Evolutionary conservation across 2,113 vertebrate genomes (phyloP), one percentile per base, ranked within the genome.

Genomic region (Parotia lawesii): DNA sequence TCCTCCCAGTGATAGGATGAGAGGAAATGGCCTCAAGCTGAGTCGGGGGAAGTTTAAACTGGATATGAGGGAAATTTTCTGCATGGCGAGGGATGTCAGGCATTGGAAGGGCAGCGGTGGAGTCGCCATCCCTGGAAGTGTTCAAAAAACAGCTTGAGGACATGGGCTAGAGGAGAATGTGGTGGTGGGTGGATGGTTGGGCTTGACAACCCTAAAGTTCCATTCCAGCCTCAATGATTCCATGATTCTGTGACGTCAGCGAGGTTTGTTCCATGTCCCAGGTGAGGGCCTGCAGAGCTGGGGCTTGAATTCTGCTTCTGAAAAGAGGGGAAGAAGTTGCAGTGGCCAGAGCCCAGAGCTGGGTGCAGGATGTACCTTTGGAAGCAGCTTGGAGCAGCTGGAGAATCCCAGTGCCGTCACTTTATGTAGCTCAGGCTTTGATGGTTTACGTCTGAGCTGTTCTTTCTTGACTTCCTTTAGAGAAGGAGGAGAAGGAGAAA

Each of bases 191-290:
- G 44, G 53, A 12, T 5, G 23, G 24, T 15, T n/a, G 35, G 54
- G 12, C 35, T 58, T 15, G 23, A 19, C 1, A 1, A 11, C 13
- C 54, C 8, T 7, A 1, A 35, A 31, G 6, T 22, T 71, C 56
- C 38, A 24, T 61, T 21, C 35, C 65, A 69, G 0, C 53, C 53
- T 40, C 35, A 40, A 23, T 1, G 0, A 23, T 40, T 29, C 44
- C 44, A 15, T 6, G 15, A 3, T 27, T 28, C 78, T 40, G 44
- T 48, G 65, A 23, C 0, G 4, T 31, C 44, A 58, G n/a, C 44
- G 29, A 29, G n/a, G 54, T 29, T 66, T 44, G 37, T 37, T 61
- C 53, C 54, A 1, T 57, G 29, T 69, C 42, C 42, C 37, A 31
- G 24, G 9, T 21, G 42, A 23, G 65, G 29, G 9, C 33, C 40